Evolutionary conservation across 2,113 vertebrate species (phyloP).

Genomic region (Oxyruncus cristatus): DNA sequence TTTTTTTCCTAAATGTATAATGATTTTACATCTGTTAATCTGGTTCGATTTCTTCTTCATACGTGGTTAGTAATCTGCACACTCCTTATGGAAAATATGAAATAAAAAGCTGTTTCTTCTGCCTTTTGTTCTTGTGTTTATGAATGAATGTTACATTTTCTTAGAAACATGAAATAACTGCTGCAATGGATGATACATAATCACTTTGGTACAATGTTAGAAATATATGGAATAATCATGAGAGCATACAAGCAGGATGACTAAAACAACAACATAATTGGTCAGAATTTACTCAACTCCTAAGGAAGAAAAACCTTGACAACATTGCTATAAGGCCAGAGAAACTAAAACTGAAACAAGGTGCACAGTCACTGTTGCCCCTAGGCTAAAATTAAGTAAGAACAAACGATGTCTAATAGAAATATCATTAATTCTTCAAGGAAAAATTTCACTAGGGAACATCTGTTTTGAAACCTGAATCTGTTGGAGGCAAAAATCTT

Average conservation of each 20-base stretch:
- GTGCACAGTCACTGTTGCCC: neutral
- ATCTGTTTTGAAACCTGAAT: neutral
- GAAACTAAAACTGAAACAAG: neutral
- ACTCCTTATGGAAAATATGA: neutral
- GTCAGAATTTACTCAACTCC: neutral
- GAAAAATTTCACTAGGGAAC: neutral
- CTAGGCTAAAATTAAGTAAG: neutral
- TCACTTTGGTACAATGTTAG: neutral
- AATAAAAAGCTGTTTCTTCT: neutral
- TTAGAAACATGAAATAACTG: neutral
- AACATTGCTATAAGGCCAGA: neutral
- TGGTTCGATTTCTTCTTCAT: neutral
- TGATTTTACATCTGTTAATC: neutral
- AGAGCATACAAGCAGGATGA: neutral
- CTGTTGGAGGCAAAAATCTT: neutral
- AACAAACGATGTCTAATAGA: neutral
- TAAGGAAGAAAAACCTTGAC: neutral
- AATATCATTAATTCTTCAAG: neutral
- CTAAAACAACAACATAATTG: neutral
- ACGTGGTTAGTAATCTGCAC: neutral
- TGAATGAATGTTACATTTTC: neutral
- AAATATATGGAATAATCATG: neutral
- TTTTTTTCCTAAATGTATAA: neutral
- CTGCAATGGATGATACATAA: neutral
- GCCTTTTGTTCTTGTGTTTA: neutral